A percentile compares a stretch with the other conserved stretches of the same genome.
Conservation (phyloP, 2,113 vertebrate genomes). For the Cryptotis parvus region DNA sequence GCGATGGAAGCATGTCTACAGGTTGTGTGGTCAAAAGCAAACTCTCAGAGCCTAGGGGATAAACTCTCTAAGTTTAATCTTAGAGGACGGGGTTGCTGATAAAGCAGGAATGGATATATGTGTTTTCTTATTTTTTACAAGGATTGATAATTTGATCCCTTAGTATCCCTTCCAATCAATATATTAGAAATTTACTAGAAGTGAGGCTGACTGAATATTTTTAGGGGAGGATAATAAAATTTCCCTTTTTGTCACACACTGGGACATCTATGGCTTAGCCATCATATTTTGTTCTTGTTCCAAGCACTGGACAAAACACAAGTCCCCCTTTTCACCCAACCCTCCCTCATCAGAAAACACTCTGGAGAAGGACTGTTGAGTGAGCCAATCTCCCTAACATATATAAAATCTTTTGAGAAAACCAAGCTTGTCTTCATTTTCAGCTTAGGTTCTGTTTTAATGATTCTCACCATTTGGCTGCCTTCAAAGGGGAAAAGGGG, state of each 20-base stretch:
- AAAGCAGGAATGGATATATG: neutral
- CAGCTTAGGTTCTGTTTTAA: neutral
- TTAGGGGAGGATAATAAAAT: neutral
- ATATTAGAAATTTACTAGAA: neutral
- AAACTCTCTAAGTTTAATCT: neutral
- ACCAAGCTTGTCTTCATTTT: neutral
- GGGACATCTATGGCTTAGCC: neutral
- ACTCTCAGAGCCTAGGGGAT: neutral
- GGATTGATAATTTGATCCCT: neutral
- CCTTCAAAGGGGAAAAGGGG: neutral
- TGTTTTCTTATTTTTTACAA: neutral
- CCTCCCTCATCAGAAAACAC: neutral
- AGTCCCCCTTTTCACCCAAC: neutral
- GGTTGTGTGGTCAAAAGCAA: neutral
- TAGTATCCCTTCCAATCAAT: neutral
- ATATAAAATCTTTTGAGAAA: neutral
- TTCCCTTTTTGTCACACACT: neutral
- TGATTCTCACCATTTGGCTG: neutral
- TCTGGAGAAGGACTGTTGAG: neutral
- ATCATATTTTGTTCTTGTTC: neutral
- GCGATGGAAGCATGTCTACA: neutral
- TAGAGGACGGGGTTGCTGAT: neutral
- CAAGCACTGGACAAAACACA: neutral
- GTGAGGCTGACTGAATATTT: slow-evolving; percentile 7
- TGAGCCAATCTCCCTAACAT: neutral